phyloP scores from a whole-genome alignment of 2,888 invertebrate genomes.

The Polydrusus cervinus region DNA sequence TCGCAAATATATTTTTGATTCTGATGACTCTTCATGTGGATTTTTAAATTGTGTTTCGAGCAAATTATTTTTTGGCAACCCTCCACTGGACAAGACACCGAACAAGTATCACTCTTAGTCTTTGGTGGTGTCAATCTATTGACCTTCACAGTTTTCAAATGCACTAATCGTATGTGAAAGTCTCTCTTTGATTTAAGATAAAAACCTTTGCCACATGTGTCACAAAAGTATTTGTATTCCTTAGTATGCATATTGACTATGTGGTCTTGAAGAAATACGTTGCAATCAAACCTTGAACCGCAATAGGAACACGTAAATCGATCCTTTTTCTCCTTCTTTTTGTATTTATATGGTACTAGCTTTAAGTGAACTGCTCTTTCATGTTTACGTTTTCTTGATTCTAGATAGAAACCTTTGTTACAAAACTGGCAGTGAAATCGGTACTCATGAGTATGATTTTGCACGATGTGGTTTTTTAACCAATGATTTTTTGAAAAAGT shows the following conservation, averaged over 20 bases:
- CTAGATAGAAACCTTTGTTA: slow-evolving; percentile 68
- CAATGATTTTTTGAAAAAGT: slow-evolving; percentile 16
- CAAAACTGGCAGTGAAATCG: slow-evolving; percentile 71
- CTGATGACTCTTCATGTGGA: slow-evolving; percentile 70
- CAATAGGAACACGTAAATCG: slow-evolving; percentile 28
- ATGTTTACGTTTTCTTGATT: slow-evolving; percentile 13
- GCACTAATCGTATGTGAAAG: not conserved
- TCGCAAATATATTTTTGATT: slow-evolving; percentile 28
- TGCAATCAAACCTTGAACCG: slow-evolving; percentile 30
- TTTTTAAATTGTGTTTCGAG: not conserved
- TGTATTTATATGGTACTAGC: slow-evolving; percentile 1
- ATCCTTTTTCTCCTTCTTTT: slow-evolving; percentile 34
- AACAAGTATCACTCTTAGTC: not conserved
- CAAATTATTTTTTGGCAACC: slow-evolving; percentile 24
- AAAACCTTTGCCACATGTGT: slow-evolving; percentile 36
- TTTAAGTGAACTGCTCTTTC: slow-evolving; percentile 21
- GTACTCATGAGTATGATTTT: slow-evolving; percentile 58
- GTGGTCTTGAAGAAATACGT: slow-evolving; percentile 39
- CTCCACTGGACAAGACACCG: slow-evolving; percentile 12
- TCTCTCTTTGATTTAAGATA: slow-evolving; percentile 1
- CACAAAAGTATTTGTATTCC: slow-evolving; percentile 42
- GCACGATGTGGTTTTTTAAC: slow-evolving; percentile 25
- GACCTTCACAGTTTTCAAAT: slow-evolving; percentile 11
- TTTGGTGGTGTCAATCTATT: not conserved
- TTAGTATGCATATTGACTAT: slow-evolving; percentile 27